These are phyloP conservation scores for Dynastes hyllus DNA, from an alignment of 2,888 invertebrate genomes.

Conservation along the genomic window DNA sequence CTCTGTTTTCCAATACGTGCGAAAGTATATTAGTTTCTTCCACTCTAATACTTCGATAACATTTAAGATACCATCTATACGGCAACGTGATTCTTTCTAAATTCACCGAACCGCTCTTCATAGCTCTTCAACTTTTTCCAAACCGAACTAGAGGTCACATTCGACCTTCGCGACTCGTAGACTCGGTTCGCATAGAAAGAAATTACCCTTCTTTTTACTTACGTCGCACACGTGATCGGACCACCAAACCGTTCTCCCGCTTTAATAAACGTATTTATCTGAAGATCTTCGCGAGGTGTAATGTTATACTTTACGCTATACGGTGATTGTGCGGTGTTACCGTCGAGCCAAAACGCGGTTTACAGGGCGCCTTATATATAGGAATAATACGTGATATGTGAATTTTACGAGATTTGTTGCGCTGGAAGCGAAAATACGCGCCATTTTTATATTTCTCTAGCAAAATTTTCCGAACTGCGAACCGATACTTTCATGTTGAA, in stretches of 20 bases:
- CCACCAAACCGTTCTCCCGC: not conserved
- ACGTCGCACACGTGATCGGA: not conserved
- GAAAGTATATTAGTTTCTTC: too few species aligned
- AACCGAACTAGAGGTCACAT: too few species aligned
- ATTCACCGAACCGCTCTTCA: too few species aligned
- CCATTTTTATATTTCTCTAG: not conserved
- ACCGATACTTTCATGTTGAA: not conserved
- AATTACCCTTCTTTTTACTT: constrained; percentile 16
- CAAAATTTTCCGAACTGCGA: not conserved
- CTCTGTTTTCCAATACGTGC: too few species aligned
- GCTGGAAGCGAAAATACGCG: not conserved
- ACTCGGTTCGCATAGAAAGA: not conserved
- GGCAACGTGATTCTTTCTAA: too few species aligned
- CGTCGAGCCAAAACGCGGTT: not conserved
- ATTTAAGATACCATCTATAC: too few species aligned
- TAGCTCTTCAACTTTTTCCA: too few species aligned
- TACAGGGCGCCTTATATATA: not conserved
- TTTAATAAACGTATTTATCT: constrained; percentile 29
- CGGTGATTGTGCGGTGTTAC: constrained; percentile 6
- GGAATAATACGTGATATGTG: constrained; percentile 12
- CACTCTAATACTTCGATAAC: too few species aligned
- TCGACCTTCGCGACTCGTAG: too few species aligned
- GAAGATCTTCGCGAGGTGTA: constrained; percentile 2
- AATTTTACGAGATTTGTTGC: constrained; percentile 2
- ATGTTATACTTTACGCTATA: not conserved